These are phyloP conservation scores for Glaucidium brasilianum DNA, from an alignment of 2,113 vertebrate genomes.

Conservation along the genomic window DNA sequence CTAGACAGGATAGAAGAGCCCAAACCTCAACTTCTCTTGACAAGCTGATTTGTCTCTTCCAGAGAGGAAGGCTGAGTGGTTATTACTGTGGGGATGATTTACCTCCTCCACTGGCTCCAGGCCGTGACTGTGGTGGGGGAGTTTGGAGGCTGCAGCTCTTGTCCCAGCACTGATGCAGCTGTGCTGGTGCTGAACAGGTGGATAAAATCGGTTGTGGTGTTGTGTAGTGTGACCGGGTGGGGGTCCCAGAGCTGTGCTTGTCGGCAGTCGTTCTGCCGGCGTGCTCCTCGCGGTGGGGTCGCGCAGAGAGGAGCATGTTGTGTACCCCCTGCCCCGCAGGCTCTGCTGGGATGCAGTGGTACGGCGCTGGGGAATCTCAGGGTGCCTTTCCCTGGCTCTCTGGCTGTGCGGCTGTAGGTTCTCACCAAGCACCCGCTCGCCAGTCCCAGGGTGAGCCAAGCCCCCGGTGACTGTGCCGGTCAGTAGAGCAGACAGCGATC, in stretches of 20 bases:
- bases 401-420: fast-evolving
- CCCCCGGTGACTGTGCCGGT: fast-evolving
- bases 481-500: not conserved
- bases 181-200: not conserved
- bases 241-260: not conserved
- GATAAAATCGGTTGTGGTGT: not conserved
- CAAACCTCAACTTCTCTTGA: not conserved
- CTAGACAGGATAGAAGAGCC: not conserved
- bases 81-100: not conserved
- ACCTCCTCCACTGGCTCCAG: not conserved
- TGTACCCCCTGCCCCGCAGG: too few species aligned
- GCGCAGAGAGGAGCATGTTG: fast-evolving
- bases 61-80: not conserved
- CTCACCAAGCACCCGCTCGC: fast-evolving
- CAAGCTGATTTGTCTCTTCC: not conserved
- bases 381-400: not conserved
- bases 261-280: fast-evolving
- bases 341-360: not conserved
- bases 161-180: not conserved
- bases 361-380: not conserved
- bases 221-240: fast-evolving
- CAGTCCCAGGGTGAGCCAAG: not conserved
- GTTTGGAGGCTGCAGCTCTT: not conserved
- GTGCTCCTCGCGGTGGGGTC: fast-evolving
- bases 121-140: fast-evolving